Conservation (phyloP, 2,113 vertebrate genomes). For the Mionectes macconnelli region DNA sequence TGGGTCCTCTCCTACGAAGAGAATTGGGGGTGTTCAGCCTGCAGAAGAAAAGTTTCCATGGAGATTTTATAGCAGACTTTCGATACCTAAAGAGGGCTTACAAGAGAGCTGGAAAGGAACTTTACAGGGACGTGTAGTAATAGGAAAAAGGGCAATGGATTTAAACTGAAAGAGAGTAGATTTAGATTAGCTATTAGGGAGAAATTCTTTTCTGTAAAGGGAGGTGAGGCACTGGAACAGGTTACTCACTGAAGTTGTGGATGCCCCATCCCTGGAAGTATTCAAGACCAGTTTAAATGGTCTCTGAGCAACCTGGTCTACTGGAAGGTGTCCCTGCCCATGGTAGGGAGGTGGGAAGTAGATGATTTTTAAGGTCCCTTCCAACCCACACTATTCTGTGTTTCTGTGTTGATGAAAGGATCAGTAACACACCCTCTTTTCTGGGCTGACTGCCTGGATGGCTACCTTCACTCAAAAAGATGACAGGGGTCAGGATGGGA, state of each 20-base stretch:
- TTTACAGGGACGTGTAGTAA: too few species aligned
- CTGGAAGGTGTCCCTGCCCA: background rate
- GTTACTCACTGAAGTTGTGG: background rate
- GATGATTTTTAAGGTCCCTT: background rate
- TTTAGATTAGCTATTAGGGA: background rate
- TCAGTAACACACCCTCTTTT: background rate
- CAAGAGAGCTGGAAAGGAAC: background rate
- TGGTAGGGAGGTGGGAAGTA: background rate
- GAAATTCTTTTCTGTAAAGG: background rate
- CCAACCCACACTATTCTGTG: background rate
- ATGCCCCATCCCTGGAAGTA: background rate
- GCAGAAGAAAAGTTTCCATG: background rate
- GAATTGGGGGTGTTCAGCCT: background rate
- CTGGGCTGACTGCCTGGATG: background rate
- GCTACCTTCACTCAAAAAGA: background rate
- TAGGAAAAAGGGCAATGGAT: background rate
- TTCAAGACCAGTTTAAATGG: background rate
- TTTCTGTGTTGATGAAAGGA: background rate
- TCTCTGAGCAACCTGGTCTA: background rate
- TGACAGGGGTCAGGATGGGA: background rate
- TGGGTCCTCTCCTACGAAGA: background rate
- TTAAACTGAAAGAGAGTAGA: background rate
- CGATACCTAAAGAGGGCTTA: background rate
- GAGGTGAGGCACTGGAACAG: background rate
- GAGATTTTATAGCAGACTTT: background rate